Evolutionary conservation across 2,797 vertebrate species (phyloP).

Genomic region (Rhadinocentrus ornatus): DNA sequence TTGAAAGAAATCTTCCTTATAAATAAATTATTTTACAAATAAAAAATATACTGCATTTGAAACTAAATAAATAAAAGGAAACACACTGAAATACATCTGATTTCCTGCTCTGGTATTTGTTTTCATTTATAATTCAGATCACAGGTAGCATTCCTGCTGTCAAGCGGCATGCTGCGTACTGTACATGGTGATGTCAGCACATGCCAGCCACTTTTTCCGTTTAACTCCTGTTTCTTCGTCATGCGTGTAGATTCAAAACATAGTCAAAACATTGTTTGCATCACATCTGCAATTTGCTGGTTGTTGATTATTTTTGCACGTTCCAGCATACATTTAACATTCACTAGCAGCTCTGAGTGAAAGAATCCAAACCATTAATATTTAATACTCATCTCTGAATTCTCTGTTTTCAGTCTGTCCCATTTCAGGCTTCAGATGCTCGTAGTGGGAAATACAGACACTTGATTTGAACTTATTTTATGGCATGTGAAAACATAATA

Average conservation of each 20-base stretch:
- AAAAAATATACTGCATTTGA: slow-evolving; percentile 1
- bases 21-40: neutral
- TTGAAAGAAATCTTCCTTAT: neutral
- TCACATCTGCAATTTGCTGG: neutral
- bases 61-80: neutral
- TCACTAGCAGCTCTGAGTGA: no score
- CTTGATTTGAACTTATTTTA: no score
- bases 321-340: no score
- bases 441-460: no score
- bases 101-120: neutral
- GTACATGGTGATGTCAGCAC: neutral
- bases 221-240: neutral
- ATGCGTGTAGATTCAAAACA: neutral
- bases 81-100: neutral
- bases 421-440: neutral
- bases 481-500: no score
- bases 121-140: slow-evolving; percentile 14
- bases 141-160: neutral
- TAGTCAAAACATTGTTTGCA: neutral
- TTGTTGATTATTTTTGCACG: neutral
- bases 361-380: neutral
- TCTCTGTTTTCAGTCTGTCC: neutral
- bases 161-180: neutral
- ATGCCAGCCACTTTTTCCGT: neutral
- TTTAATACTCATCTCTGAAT: neutral